A percentile compares a stretch with the other conserved stretches of the same genome.
Conservation (phyloP, 1,140 invertebrate genomes). For the Campoletis sonorensis region DNA sequence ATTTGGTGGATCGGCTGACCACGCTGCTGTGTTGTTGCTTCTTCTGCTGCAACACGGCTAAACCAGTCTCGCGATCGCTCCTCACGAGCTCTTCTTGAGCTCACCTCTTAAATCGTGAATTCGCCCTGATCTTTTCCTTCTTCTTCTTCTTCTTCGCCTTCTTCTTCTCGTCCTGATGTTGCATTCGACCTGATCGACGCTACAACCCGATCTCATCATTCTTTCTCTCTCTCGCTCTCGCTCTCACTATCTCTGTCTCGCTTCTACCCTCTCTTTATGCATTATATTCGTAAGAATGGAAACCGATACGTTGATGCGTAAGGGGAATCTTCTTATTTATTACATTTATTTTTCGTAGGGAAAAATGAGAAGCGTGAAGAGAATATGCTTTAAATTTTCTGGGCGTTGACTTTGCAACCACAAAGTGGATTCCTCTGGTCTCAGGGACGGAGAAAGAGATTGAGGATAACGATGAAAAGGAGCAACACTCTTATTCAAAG, state of each 20-base stretch:
- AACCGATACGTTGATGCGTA: background rate
- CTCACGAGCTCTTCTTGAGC: background rate
- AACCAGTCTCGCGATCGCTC: constrained; percentile 32
- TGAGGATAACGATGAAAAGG: background rate
- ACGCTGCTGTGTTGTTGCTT: constrained; percentile 27
- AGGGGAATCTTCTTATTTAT: background rate
- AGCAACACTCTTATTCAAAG: too few relatives aligned
- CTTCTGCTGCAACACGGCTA: constrained; percentile 28
- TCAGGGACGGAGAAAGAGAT: background rate
- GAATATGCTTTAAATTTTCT: background rate
- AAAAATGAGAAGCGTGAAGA: background rate
- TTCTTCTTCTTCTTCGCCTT: too few relatives aligned
- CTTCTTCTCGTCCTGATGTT: too few relatives aligned
- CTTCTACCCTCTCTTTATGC: too few relatives aligned
- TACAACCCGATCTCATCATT: background rate
- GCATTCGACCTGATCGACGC: background rate
- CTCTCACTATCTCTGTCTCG: background rate
- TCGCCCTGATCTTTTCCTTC: too few relatives aligned
- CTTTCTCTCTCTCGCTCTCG: background rate
- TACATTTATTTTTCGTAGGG: background rate
- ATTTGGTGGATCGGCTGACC: constrained; percentile 55
- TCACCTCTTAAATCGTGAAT: background rate
- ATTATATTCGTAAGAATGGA: too few relatives aligned
- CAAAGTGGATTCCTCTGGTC: background rate
- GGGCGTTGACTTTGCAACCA: constrained; percentile 2